Conservation (phyloP, 2,797 vertebrate species). For the Tamandua tetradactyla region DNA sequence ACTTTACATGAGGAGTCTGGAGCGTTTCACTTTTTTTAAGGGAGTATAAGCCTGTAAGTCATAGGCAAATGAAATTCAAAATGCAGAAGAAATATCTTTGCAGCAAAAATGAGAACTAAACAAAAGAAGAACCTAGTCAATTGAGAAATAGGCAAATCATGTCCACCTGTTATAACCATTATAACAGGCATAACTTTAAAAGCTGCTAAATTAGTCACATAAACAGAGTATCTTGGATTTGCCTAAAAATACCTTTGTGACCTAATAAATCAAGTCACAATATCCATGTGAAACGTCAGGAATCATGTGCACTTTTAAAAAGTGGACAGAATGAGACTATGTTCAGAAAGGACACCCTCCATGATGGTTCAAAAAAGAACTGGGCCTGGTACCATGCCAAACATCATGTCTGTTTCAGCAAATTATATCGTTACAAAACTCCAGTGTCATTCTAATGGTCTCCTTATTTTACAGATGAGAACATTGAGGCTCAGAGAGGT, state of each 20-base stretch:
- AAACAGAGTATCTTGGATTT: not conserved
- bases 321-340: not conserved
- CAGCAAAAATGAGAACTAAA: not conserved
- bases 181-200: not conserved
- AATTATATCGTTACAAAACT: not conserved
- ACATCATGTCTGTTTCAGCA: not conserved
- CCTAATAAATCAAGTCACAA: not conserved
- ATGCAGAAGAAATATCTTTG: not conserved
- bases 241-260: not conserved
- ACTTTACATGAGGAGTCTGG: not conserved
- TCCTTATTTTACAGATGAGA: not conserved
- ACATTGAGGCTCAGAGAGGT: not conserved
- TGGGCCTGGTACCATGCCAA: not conserved
- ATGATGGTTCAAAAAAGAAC: not conserved
- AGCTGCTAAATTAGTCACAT: not conserved
- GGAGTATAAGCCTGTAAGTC: not conserved
- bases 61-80: not conserved
- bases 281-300: not conserved
- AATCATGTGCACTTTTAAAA: not conserved
- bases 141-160: not conserved
- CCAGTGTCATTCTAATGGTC: not conserved
- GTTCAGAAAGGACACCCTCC: not conserved
- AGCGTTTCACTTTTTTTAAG: not conserved
- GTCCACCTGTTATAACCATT: not conserved
- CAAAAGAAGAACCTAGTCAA: not conserved